Evolutionary conservation across 2,888 invertebrate genomes (phyloP).

Genomic region (Idaea biselata): DNA sequence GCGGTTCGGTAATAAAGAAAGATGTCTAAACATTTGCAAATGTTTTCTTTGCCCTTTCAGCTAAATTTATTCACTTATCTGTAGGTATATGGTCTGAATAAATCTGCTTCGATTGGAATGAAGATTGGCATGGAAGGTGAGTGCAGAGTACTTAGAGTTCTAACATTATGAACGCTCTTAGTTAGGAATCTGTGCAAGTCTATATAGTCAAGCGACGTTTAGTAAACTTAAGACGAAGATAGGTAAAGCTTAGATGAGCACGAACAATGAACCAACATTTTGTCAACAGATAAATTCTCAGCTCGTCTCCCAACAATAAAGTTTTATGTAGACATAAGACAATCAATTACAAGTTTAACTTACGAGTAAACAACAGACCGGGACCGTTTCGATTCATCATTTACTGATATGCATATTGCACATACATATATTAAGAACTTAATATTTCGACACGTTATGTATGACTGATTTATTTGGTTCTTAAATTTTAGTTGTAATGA

Average conservation of each 20-base stretch:
- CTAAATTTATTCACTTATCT: slow-evolving; percentile 25
- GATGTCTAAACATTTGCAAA: slow-evolving; percentile 26
- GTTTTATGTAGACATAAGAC: slow-evolving; percentile 34
- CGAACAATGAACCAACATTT: slow-evolving; percentile 29
- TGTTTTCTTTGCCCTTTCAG: slow-evolving; percentile 22
- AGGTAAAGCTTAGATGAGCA: slow-evolving; percentile 16
- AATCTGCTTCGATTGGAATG: slow-evolving; percentile 11
- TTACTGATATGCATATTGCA: slow-evolving; percentile 39
- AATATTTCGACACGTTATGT: too few relatives aligned
- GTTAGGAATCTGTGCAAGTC: neutral
- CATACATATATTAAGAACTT: too few relatives aligned
- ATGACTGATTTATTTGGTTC: slow-evolving; percentile 12
- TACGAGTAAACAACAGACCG: slow-evolving; percentile 36
- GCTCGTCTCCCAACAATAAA: slow-evolving; percentile 34
- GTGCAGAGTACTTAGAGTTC: neutral
- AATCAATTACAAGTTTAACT: slow-evolving; percentile 35
- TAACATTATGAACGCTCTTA: neutral
- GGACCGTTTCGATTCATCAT: slow-evolving; percentile 38
- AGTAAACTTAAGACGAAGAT: slow-evolving; percentile 14
- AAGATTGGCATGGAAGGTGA: slow-evolving; percentile 12
- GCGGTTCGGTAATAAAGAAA: slow-evolving; percentile 30
- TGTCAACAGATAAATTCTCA: slow-evolving; percentile 24
- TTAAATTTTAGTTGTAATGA: too few relatives aligned
- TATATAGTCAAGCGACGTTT: neutral
- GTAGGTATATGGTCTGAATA: slow-evolving; percentile 14